Base-by-base conservation (phyloP, 2,888 invertebrate genomes). In the Heteromurus nitidus region DNA sequence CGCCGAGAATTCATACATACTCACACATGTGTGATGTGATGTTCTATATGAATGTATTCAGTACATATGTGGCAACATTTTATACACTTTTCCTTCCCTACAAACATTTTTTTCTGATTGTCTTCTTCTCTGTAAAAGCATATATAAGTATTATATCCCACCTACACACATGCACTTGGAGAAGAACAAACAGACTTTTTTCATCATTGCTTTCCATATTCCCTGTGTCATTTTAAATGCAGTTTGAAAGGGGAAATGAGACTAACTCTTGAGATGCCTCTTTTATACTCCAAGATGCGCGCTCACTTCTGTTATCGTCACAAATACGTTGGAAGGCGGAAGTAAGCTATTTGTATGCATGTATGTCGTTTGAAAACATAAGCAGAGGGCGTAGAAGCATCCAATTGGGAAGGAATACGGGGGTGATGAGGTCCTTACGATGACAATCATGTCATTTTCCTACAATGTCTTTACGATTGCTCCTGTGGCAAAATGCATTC, bases 221-320 rank as follows among this genome's bases (percentile, higher is more conserved):
- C 47, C 44, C 67, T 44, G 42, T 30, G 26, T 28, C 76, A 58
- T 58, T 60, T 76, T 44, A 44, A 68, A 68, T 74, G 67, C 58
- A 58, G 36, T 65, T 22, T 47, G 60, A 47, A n/a, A 76, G 68
- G 76, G 76, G 60, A 60, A 60, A 30, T 13, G 60, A 44, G 65
- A 75, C 58, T 76, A 67, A 44, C 65, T 75, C 26, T 67, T 58
- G 44, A 65, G 28, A n/a, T n/a, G n/a, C n/a, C n/a, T n/a, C n/a
- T n/a, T n/a, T n/a, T n/a, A n/a, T n/a, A n/a, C n/a, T n/a, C n/a
- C n/a, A n/a, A n/a, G n/a, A n/a, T n/a, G n/a, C n/a, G n/a, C n/a
- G n/a, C n/a, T n/a, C n/a, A n/a, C n/a, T n/a, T n/a, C n/a, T n/a
- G n/a, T n/a, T n/a, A n/a, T 16, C 3, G 47, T 47, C 16, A 36